Percentiles rank a stretch among this genome's conserved stretches.
Evolutionary conservation across 1,140 invertebrate genomes (phyloP).

Genomic region (Lordiphosa stackelbergi): DNA sequence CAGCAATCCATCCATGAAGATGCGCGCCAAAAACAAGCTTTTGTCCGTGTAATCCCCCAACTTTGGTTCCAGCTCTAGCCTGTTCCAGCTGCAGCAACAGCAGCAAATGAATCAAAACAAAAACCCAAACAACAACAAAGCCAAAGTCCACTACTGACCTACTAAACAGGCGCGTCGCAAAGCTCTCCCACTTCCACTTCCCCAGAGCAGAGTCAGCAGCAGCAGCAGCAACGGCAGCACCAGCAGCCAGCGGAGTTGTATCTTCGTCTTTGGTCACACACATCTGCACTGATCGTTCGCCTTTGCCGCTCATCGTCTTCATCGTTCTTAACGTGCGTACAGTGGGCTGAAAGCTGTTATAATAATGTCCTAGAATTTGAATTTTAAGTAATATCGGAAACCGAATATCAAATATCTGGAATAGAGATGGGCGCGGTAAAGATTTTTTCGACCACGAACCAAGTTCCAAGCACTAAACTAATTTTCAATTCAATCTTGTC

Average conservation of each 20-base stretch:
- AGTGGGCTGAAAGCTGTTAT: not conserved
- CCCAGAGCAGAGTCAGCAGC: slow-evolving; percentile 20
- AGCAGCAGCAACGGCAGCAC: not conserved
- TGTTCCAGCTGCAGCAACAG: slow-evolving; percentile 22
- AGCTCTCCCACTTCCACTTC: slow-evolving; percentile 34
- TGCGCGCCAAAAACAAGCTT: slow-evolving; percentile 53
- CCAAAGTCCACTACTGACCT: slow-evolving; percentile 73
- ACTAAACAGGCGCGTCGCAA: slow-evolving; percentile 59
- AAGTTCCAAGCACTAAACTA: too few species aligned
- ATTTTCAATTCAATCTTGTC: too few species aligned
- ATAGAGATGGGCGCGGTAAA: too few species aligned
- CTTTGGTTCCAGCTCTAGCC: slow-evolving; percentile 10
- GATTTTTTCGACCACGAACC: too few species aligned
- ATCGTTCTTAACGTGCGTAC: not conserved
- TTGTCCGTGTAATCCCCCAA: slow-evolving; percentile 34
- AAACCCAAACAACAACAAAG: slow-evolving; percentile 49
- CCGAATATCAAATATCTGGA: too few species aligned
- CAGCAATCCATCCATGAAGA: slow-evolving; percentile 28
- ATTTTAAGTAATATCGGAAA: not conserved
- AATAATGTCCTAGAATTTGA: not conserved
- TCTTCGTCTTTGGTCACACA: slow-evolving; percentile 10
- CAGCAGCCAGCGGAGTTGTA: slow-evolving; percentile 11
- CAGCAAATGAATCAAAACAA: slow-evolving; percentile 58
- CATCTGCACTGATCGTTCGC: not conserved
- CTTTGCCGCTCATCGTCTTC: not conserved